phyloP scores from a whole-genome alignment of 2,797 vertebrate genomes.

The Linurgus olivaceus region DNA sequence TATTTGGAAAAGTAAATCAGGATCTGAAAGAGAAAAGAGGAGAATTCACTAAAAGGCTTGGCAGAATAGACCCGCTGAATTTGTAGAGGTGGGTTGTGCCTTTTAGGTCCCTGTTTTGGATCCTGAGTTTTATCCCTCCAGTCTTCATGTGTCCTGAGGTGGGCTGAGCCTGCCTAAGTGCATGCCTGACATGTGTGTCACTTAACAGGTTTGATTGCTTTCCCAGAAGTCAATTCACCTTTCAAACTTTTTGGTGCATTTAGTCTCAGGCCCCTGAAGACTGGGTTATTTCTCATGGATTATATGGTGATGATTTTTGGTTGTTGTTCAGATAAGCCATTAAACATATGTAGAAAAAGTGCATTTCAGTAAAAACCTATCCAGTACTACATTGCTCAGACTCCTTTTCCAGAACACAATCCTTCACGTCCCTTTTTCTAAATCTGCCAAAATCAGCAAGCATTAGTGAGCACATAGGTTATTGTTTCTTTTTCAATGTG shows the following conservation, averaged over 20 bases:
- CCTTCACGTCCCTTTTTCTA: not conserved
- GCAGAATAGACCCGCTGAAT: not conserved
- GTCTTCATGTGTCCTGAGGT: not conserved
- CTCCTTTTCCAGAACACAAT: not conserved
- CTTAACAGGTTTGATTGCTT: not conserved
- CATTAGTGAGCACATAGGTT: not conserved
- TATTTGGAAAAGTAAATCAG: not conserved
- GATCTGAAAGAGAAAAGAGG: not conserved
- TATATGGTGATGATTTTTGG: not conserved
- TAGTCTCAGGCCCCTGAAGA: not conserved
- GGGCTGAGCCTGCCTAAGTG: not conserved
- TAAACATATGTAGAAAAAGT: not conserved
- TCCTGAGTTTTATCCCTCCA: not conserved
- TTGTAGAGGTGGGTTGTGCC: not conserved
- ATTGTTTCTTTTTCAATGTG: not conserved
- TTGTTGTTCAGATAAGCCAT: not conserved
- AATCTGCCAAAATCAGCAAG: not conserved
- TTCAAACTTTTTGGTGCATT: not conserved
- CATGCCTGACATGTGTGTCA: not conserved
- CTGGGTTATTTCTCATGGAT: not conserved
- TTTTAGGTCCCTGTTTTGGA: not conserved
- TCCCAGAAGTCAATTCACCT: not conserved
- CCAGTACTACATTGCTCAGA: not conserved
- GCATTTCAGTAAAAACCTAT: not conserved
- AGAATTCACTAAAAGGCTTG: not conserved